Percentiles rank a stretch among this genome's conserved stretches.
Evolutionary conservation across 1,140 invertebrate species (phyloP).

Genomic region (Artemia franciscana): DNA sequence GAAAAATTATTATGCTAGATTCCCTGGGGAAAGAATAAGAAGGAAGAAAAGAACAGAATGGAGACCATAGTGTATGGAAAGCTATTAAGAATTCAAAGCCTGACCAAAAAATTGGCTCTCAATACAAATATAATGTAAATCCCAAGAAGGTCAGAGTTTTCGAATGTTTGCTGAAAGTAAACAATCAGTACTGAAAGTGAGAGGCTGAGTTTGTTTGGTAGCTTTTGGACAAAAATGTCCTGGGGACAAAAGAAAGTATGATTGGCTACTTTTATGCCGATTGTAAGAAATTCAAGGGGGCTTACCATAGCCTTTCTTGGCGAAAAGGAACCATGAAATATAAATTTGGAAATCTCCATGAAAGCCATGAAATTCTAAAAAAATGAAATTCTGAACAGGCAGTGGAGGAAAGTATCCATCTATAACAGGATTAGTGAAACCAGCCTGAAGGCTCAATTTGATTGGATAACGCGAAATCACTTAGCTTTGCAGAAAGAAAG

Average conservation of each 20-base stretch:
- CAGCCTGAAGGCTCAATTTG: too few species aligned
- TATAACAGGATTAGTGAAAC: too few species aligned
- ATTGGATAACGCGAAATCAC: neutral
- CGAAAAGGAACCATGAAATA: neutral
- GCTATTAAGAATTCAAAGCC: neutral
- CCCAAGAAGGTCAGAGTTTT: neutral
- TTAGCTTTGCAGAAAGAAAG: neutral
- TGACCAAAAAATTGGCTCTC: neutral
- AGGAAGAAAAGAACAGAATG: too few species aligned
- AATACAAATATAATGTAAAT: neutral
- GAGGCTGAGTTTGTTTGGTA: neutral
- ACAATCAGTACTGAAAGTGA: neutral
- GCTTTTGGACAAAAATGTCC: neutral
- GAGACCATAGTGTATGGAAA: too few species aligned
- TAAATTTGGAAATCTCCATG: too few species aligned
- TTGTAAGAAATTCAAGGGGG: neutral
- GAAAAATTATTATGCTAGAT: too few species aligned
- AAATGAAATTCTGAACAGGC: too few species aligned
- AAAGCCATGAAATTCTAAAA: too few species aligned
- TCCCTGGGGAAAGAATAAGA: too few species aligned
- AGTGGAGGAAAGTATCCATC: slow-evolving; percentile 1
- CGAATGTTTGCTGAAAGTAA: too few species aligned
- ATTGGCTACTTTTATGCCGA: neutral
- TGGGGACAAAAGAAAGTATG: neutral
- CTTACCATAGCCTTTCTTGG: neutral